Evolutionary conservation across 2,888 invertebrate species (phyloP).

Genomic region (Tipula confusa): DNA sequence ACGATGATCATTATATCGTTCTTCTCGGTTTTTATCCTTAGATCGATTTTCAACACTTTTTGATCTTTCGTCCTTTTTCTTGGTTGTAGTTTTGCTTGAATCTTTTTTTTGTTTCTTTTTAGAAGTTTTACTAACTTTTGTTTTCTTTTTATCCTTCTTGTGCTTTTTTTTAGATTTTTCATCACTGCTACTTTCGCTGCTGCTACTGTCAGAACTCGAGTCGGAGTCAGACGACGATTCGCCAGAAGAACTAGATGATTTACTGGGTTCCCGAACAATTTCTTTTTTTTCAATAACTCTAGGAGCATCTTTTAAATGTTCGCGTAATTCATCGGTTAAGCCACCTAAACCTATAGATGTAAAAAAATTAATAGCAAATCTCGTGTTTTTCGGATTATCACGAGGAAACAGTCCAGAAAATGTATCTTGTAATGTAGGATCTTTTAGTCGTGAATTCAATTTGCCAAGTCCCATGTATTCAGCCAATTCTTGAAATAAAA

Average conservation of each 20-base stretch:
- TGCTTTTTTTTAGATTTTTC: constrained; percentile 36
- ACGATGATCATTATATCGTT: not conserved
- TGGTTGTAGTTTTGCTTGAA: not conserved
- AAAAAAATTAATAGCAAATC: constrained; percentile 97
- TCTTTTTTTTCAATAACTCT: constrained; percentile 43
- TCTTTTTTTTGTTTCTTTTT: constrained; percentile 4
- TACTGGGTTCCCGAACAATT: constrained; percentile 26
- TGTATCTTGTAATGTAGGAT: constrained; percentile 76
- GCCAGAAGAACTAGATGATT: constrained; percentile 35
- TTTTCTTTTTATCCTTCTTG: not conserved
- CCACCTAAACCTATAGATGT: constrained; percentile 96
- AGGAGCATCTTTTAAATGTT: constrained; percentile 67
- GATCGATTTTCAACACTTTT: not conserved
- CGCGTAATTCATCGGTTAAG: constrained; percentile 85
- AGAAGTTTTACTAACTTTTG: not conserved
- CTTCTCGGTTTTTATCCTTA: not conserved
- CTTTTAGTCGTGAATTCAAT: constrained; percentile 83
- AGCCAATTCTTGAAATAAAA: constrained; percentile 91
- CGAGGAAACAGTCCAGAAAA: constrained; percentile 92
- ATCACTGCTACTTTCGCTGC: constrained; percentile 36
- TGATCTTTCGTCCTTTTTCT: not conserved
- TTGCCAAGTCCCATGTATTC: constrained; percentile 95
- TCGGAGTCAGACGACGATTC: constrained; percentile 34
- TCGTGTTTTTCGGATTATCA: constrained; percentile 92
- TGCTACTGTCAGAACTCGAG: constrained; percentile 37